Evolutionary conservation across 2,113 vertebrate genomes (phyloP).

Genomic region (Promerops cafer): DNA sequence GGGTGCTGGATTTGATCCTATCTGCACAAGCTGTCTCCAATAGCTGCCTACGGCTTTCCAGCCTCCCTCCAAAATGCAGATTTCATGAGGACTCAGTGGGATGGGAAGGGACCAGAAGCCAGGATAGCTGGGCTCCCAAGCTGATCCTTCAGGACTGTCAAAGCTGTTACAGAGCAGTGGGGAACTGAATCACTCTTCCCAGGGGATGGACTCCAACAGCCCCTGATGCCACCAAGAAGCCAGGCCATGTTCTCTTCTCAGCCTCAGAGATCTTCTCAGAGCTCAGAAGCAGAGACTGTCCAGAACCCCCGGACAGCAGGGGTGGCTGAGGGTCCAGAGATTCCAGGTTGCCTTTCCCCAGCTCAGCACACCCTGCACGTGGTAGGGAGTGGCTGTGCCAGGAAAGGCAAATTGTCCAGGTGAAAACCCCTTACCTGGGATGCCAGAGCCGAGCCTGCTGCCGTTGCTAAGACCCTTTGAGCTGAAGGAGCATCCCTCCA

Average conservation of each 20-base stretch:
- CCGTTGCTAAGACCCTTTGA: not conserved
- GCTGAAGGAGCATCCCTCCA: not conserved
- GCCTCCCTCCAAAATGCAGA: not conserved
- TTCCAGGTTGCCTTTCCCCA: not conserved
- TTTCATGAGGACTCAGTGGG: not conserved
- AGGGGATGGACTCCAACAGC: not conserved
- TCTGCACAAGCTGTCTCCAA: not conserved
- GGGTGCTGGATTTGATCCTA: constrained; percentile 16
- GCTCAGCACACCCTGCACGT: not conserved
- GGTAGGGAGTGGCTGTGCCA: not conserved
- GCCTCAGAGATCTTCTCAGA: not conserved
- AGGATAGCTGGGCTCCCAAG: not conserved
- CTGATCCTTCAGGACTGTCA: not conserved
- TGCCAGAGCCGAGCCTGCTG: not conserved
- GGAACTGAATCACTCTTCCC: not conserved
- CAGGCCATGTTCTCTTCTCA: not conserved
- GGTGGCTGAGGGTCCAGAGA: not conserved
- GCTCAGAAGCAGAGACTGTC: not conserved
- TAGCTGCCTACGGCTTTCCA: not conserved
- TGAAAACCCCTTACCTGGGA: not conserved
- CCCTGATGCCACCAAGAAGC: not conserved
- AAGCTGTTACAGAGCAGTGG: not conserved
- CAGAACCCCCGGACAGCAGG: accelerated
- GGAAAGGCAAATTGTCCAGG: not conserved
- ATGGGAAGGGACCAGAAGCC: not conserved